Conservation (phyloP, 2,113 vertebrate species). For the Xyrauchen texanus region DNA sequence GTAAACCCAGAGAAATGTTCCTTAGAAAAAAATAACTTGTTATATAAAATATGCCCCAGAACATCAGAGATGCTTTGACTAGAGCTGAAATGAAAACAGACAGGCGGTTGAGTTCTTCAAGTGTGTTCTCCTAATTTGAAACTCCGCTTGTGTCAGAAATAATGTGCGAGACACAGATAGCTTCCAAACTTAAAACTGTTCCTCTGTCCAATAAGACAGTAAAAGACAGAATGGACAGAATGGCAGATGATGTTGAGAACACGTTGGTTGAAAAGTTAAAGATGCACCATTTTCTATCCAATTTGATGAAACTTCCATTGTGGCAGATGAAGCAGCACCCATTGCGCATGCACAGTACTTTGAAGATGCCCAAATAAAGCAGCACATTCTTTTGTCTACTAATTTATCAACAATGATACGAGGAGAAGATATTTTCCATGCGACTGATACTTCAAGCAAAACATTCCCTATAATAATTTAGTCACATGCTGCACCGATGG, state of each 20-base stretch:
- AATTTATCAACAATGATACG: neutral
- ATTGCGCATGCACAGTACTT: neutral
- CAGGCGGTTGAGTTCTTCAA: neutral
- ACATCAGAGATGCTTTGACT: neutral
- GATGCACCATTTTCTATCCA: neutral
- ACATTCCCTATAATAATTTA: too few relatives aligned
- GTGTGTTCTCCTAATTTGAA: neutral
- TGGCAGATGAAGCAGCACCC: neutral
- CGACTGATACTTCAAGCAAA: neutral
- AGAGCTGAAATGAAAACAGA: neutral
- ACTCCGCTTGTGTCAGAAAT: neutral
- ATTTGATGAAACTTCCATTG: neutral
- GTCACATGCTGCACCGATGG: too few relatives aligned
- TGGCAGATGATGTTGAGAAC: neutral
- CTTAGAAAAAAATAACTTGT: neutral
- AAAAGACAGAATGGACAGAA: neutral
- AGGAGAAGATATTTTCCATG: neutral
- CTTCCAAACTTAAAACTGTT: neutral
- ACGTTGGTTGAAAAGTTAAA: neutral
- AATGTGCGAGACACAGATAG: neutral
- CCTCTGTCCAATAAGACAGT: neutral
- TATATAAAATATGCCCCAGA: neutral
- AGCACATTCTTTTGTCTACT: neutral
- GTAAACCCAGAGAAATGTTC: neutral
- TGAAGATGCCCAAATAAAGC: neutral